A percentile compares a stretch with the other conserved stretches of the same genome.
These are phyloP conservation scores for Girardinichthys multiradiatus DNA, from an alignment of 2,113 vertebrate genomes.

Conservation along the genomic window DNA sequence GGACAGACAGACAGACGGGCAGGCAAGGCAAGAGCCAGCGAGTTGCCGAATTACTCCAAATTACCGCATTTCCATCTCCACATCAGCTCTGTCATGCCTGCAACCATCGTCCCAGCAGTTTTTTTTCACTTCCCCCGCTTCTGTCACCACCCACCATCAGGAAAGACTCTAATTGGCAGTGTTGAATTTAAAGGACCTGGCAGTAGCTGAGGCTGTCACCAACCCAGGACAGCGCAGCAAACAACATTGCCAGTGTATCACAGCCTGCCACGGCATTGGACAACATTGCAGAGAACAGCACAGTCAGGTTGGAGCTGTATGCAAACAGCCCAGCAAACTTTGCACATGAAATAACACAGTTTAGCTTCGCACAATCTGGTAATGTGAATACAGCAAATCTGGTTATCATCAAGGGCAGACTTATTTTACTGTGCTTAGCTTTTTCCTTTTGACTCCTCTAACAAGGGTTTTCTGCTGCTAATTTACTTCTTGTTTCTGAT, in stretches of 20 bases:
- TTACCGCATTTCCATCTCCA: slow-evolving; percentile 85
- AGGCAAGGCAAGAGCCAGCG: slow-evolving; percentile 77
- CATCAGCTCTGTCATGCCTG: slow-evolving; percentile 80
- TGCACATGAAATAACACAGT: slow-evolving; percentile 44
- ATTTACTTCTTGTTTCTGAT: background rate
- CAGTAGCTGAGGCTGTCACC: slow-evolving; percentile 75
- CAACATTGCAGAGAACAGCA: slow-evolving; percentile 35
- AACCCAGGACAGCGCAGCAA: slow-evolving; percentile 71
- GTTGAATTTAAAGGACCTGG: slow-evolving; percentile 82
- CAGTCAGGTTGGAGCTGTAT: slow-evolving; percentile 41
- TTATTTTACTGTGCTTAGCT: slow-evolving; percentile 4
- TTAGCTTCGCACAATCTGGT: slow-evolving; percentile 16
- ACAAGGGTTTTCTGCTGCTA: background rate
- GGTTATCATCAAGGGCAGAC: slow-evolving; percentile 17
- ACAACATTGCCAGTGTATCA: slow-evolving; percentile 62
- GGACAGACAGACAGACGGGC: slow-evolving; percentile 84
- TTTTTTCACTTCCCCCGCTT: slow-evolving; percentile 42
- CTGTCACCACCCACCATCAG: slow-evolving; percentile 57
- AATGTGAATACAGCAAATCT: slow-evolving; percentile 11
- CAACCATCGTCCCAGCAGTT: slow-evolving; percentile 69
- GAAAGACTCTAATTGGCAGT: slow-evolving; percentile 83
- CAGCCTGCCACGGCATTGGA: slow-evolving; percentile 37
- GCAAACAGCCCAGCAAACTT: slow-evolving; percentile 36
- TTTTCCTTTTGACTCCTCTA: background rate
- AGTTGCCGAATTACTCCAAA: slow-evolving; percentile 86